Percentiles rank a stretch among this genome's conserved stretches.
phyloP scores from a whole-genome alignment of 1,140 invertebrate species.

The Wiebesia pumilae region DNA sequence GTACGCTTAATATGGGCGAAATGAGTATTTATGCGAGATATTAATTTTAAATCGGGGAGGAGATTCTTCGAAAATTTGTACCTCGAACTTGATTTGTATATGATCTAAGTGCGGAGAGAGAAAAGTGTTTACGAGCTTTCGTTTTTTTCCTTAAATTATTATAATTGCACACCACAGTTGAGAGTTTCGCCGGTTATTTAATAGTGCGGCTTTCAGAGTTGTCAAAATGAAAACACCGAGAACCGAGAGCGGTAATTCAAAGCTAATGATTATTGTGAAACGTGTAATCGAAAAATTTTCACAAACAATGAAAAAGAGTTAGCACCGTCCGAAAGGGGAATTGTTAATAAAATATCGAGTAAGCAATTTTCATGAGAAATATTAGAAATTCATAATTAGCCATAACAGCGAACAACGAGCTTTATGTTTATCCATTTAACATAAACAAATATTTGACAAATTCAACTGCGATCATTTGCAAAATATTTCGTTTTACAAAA shows the following conservation, averaged over 20 bases:
- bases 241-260: not conserved
- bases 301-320: not conserved
- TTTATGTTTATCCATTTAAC: too few relatives aligned
- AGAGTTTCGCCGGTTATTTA: not conserved
- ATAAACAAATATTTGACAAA: too few relatives aligned
- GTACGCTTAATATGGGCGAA: slow-evolving; percentile 29
- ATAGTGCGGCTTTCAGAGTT: slow-evolving; percentile 1
- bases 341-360: not conserved
- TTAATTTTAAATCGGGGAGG: slow-evolving; percentile 29
- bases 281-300: slow-evolving; percentile 1
- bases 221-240: slow-evolving; percentile 20
- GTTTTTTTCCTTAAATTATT: slow-evolving; percentile 42
- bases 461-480: too few relatives aligned
- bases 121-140: slow-evolving; percentile 32
- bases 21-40: slow-evolving; percentile 47
- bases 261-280: slow-evolving; percentile 26
- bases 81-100: slow-evolving; percentile 38
- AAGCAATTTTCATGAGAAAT: not conserved
- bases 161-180: slow-evolving; percentile 1
- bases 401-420: too few relatives aligned
- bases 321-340: not conserved
- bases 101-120: not conserved
- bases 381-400: not conserved
- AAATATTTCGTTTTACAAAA: too few relatives aligned
- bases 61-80: slow-evolving; percentile 31